Percentiles rank a stretch among this genome's conserved stretches.
phyloP scores from a whole-genome alignment of 2,888 invertebrate species.

The Drosophila acutilabella region DNA sequence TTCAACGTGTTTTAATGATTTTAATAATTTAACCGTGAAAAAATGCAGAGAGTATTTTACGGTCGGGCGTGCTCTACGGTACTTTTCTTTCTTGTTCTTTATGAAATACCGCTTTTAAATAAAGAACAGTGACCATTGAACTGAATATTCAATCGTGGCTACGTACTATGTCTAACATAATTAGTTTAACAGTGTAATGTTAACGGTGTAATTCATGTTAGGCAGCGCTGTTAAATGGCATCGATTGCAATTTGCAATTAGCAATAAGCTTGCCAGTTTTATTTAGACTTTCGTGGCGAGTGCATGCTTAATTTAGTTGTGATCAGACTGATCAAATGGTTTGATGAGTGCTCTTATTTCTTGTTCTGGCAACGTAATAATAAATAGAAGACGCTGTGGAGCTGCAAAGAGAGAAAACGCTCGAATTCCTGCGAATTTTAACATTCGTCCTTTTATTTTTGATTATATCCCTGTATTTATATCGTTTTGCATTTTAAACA shows the following conservation, averaged over 20 bases:
- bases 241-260: slow-evolving; percentile 18
- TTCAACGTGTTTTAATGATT: no score
- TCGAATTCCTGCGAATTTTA: slow-evolving; percentile 84
- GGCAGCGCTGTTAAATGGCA: slow-evolving; percentile 28
- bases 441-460: slow-evolving; percentile 84
- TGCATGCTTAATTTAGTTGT: slow-evolving; percentile 34
- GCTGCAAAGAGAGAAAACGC: slow-evolving; percentile 84
- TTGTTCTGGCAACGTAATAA: slow-evolving; percentile 56
- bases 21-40: no score
- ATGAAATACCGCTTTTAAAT: no score
- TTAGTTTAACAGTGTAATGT: slow-evolving; percentile 12
- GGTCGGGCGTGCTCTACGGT: no score
- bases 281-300: slow-evolving; percentile 50
- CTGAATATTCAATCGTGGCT: background rate
- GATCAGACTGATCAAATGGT: slow-evolving; percentile 20
- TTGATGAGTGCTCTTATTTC: slow-evolving; percentile 38
- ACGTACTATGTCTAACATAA: slow-evolving; percentile 1
- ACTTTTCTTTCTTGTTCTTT: no score
- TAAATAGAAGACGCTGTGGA: slow-evolving; percentile 83
- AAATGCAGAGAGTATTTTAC: no score
- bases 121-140: background rate
- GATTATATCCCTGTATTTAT: slow-evolving; percentile 84
- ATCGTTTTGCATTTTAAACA: slow-evolving; percentile 83
- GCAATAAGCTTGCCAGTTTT: slow-evolving; percentile 45
- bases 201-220: slow-evolving; percentile 20